These are phyloP conservation scores for Polylopha cassiicola DNA, from an alignment of 2,888 invertebrate genomes.

Conservation along the genomic window DNA sequence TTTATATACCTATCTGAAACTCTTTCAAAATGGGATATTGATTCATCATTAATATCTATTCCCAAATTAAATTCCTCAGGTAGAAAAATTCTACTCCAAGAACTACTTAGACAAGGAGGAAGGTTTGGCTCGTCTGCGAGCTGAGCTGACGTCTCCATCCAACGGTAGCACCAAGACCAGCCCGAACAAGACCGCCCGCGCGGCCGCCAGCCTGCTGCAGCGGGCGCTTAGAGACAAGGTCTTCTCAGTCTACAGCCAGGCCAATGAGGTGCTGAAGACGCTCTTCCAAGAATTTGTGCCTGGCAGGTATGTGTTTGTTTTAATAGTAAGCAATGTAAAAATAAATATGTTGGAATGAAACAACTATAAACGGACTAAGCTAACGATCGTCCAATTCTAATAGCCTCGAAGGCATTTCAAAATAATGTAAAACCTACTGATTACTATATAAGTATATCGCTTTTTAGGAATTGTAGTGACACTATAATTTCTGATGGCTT, in stretches of 20 bases:
- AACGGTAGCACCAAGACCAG: conserved; percentile 67
- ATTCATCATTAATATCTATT: no score
- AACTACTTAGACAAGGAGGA: conserved; percentile 94
- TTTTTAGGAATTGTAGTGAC: no score
- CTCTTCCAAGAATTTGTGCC: conserved; percentile 91
- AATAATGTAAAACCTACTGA: no score
- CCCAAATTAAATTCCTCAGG: no score
- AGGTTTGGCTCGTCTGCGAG: conserved; percentile 82
- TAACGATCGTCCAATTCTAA: no score
- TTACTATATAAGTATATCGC: no score
- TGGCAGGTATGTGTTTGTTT: conserved; percentile 74
- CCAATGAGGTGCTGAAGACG: conserved; percentile 87
- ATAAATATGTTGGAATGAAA: not conserved
- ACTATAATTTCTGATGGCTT: no score
- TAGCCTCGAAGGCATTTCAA: no score
- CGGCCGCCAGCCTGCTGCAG: conserved; percentile 87
- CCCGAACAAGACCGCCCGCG: conserved; percentile 89
- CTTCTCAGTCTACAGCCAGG: conserved; percentile 90
- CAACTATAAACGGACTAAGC: no score
- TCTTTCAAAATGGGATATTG: no score
- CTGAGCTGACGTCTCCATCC: conserved; percentile 60
- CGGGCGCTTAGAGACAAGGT: conserved; percentile 91
- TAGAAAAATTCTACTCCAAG: conserved; percentile 93
- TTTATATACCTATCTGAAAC: no score
- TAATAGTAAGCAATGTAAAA: not conserved